Percentiles rank a stretch among this genome's conserved stretches.
Conservation (phyloP, 2,797 vertebrate genomes). For the Mus spretus region DNA sequence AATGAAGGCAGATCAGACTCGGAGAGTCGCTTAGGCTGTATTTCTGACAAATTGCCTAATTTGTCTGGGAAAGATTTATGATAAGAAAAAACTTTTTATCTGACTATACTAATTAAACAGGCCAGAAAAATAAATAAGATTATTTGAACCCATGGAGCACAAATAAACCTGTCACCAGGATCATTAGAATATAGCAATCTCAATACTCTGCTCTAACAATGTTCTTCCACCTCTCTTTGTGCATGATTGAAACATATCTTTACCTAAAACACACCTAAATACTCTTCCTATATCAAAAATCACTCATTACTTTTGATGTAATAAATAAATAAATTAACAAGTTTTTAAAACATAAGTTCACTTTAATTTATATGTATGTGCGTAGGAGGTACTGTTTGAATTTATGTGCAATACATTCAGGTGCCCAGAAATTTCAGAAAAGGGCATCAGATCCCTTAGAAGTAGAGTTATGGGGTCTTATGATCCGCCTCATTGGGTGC, state of each 20-base stretch:
- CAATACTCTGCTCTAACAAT: not conserved
- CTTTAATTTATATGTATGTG: not conserved
- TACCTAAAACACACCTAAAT: not conserved
- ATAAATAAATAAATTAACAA: constrained; percentile 27
- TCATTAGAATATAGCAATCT: not conserved
- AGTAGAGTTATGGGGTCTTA: not conserved
- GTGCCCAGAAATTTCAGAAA: not conserved
- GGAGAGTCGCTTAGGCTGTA: not conserved
- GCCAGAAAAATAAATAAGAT: not conserved
- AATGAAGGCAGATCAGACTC: not conserved
- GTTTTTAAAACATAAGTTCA: not conserved
- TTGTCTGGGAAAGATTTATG: constrained; percentile 25
- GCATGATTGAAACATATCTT: not conserved
- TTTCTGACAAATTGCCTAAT: not conserved
- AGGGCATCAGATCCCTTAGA: not conserved
- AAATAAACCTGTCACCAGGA: constrained; percentile 26
- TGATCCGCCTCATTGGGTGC: not conserved
- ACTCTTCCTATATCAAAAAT: not conserved
- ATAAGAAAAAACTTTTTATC: not conserved
- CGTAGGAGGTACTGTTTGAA: not conserved
- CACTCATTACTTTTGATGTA: not conserved
- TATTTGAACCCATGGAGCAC: not conserved
- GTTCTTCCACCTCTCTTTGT: not conserved
- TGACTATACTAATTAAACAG: not conserved
- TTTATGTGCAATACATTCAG: not conserved